Evolutionary conservation across 2,113 vertebrate species (phyloP), one percentile per base, ranked within the genome.

Genomic region (Microcebus murinus): DNA sequence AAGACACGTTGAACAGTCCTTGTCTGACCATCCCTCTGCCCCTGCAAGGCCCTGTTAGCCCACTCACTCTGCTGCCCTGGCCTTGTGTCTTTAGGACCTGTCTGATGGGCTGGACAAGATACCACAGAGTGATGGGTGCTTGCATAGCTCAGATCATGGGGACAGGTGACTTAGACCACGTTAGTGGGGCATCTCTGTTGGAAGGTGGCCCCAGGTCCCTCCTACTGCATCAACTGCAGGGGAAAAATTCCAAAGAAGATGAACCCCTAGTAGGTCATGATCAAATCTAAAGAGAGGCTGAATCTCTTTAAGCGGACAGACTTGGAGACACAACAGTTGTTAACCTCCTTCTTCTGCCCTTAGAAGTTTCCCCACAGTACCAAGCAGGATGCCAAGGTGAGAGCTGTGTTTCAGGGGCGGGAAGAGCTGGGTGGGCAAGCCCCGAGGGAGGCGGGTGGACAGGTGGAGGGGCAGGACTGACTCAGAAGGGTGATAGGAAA

Each of bases 281-380:
- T 59, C 52, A 82, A 94, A 74, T 36, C 25, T 65, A 63, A 89
- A 68, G 55, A 71, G 42, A 88, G 29, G 42, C 42, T 48, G 68
- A 79, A 34, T 86, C 52, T 95, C 48, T 87, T 57, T 34, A 67
- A 73, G 45, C 77, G 31, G 73, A 20, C 29, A 55, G 55, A 86
- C 1, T 34, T 81, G 70, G 39, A 89, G 63, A 84, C 63, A 10
- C 1, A 11, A 45, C 15, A 42, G 23, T 39, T 84, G 94, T 96
- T 79, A 84, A 81, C 52, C 9, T 88, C 31, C 63, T 83, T 76
- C 61, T 84, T 95, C 34, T 94, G 91, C 36, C n/a, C 76, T 90
- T 52, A 34, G 6, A 50, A 14, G 14, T 42, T 55, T 79, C n/a
- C 59, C 31, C 8, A 31, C 6, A 31, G 61, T 12, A 34, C 63